Percentiles rank a stretch among this genome's conserved stretches.
These are phyloP conservation scores for Lasioglossum baleicum DNA, from an alignment of 1,140 invertebrate genomes.

Conservation along the genomic window DNA sequence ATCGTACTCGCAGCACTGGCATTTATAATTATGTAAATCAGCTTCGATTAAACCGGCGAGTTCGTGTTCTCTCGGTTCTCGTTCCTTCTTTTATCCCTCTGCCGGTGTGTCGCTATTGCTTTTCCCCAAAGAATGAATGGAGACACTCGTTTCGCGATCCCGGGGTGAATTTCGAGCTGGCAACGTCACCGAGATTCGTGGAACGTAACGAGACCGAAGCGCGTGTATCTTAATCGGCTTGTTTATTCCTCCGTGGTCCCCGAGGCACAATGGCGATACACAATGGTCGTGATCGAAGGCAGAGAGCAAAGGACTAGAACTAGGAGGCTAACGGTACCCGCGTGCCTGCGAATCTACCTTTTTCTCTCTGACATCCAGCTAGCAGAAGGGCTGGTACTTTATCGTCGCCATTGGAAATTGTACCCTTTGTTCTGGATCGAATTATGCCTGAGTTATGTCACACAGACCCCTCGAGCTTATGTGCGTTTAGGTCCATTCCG, in stretches of 20 bases:
- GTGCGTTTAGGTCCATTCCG: no score
- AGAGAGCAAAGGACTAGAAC: background rate
- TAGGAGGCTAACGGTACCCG: background rate
- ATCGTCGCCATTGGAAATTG: no score
- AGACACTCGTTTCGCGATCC: conserved; percentile 14
- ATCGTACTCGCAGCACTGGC: conserved; percentile 4
- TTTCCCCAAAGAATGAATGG: conserved; percentile 15
- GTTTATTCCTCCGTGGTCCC: background rate
- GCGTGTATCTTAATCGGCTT: background rate
- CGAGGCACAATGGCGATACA: background rate
- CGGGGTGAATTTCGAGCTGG: conserved; percentile 3
- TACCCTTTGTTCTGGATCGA: no score
- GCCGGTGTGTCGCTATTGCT: no score
- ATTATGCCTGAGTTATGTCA: no score
- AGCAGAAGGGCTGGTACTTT: background rate
- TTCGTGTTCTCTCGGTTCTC: background rate
- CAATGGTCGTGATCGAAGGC: conserved; percentile 9
- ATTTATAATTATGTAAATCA: conserved; percentile 42
- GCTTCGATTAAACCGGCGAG: conserved; percentile 13
- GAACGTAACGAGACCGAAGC: no score
- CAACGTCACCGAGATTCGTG: background rate
- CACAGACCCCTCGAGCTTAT: background rate
- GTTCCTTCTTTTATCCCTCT: background rate
- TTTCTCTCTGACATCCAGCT: background rate
- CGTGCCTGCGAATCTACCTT: background rate